These are phyloP conservation scores for Galleria mellonella DNA, from an alignment of 1,140 invertebrate species.

Conservation along the genomic window DNA sequence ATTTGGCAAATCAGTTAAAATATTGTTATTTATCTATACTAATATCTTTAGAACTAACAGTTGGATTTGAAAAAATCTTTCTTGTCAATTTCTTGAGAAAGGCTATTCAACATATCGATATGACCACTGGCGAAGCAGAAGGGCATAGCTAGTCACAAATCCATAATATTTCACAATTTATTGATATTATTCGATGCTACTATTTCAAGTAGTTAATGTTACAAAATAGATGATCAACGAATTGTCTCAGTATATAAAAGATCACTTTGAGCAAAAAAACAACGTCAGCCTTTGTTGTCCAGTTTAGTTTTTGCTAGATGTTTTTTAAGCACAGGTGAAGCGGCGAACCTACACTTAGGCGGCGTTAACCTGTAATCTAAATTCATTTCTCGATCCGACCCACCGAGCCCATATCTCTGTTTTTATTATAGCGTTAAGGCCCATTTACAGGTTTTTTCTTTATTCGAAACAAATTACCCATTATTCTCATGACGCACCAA, in stretches of 20 bases:
- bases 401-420: constrained; percentile 60
- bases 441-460: constrained; percentile 65
- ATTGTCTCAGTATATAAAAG: too few relatives aligned
- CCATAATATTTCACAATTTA: too few relatives aligned
- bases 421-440: constrained; percentile 67
- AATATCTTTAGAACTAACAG: too few relatives aligned
- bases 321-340: constrained; percentile 62
- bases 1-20: too few relatives aligned
- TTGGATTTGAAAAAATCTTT: too few relatives aligned
- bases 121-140: too few relatives aligned
- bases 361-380: constrained; percentile 72
- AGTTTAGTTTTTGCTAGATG: constrained; percentile 35
- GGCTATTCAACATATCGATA: too few relatives aligned
- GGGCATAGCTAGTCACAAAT: too few relatives aligned
- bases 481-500: constrained; percentile 53
- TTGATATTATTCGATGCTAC: too few relatives aligned
- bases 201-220: too few relatives aligned
- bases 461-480: constrained; percentile 70
- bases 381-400: constrained; percentile 71
- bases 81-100: too few relatives aligned
- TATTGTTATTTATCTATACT: too few relatives aligned
- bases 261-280: neutral
- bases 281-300: neutral
- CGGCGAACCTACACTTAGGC: constrained; percentile 63
- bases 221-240: neutral